Conservation (phyloP, 1,140 invertebrate genomes). For the Drosophila busckii region DNA sequence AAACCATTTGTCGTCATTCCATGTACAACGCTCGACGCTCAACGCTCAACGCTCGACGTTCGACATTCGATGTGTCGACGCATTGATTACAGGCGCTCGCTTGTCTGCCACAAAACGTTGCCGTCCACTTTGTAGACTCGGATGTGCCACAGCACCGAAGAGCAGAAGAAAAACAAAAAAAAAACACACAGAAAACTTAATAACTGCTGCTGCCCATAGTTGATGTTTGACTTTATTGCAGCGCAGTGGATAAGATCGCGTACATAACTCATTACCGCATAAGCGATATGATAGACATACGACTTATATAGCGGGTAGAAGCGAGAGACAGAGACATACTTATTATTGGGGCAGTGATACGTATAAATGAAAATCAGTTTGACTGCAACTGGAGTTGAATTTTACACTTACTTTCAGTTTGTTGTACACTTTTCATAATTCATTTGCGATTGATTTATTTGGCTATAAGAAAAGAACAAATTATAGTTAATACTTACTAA, state of each 20-base stretch:
- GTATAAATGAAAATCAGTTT: constrained; percentile 3
- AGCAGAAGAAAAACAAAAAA: constrained; percentile 16
- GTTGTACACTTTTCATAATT: neutral
- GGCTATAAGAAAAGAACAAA: too few species aligned
- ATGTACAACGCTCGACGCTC: constrained; percentile 2
- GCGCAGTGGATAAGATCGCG: constrained; percentile 62
- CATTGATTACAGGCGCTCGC: constrained; percentile 64
- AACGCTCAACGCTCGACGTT: neutral
- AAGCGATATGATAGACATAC: constrained; percentile 57
- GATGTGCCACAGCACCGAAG: constrained; percentile 1
- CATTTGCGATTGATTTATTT: too few species aligned
- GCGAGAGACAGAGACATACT: neutral
- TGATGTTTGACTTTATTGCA: constrained; percentile 32
- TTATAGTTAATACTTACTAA: neutral
- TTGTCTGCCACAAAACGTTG: constrained; percentile 27
- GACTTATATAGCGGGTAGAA: too few species aligned
- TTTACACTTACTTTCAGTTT: neutral
- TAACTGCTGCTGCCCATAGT: constrained; percentile 46
- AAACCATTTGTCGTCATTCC: constrained; percentile 57
- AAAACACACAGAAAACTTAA: constrained; percentile 5
- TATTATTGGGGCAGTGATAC: neutral
- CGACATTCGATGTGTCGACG: constrained; percentile 54
- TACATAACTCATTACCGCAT: constrained; percentile 70
- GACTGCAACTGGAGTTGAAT: neutral
- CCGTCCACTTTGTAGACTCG: neutral